Evolutionary conservation across 2,888 invertebrate species (phyloP).

Genomic region (Corbicula japonica): DNA sequence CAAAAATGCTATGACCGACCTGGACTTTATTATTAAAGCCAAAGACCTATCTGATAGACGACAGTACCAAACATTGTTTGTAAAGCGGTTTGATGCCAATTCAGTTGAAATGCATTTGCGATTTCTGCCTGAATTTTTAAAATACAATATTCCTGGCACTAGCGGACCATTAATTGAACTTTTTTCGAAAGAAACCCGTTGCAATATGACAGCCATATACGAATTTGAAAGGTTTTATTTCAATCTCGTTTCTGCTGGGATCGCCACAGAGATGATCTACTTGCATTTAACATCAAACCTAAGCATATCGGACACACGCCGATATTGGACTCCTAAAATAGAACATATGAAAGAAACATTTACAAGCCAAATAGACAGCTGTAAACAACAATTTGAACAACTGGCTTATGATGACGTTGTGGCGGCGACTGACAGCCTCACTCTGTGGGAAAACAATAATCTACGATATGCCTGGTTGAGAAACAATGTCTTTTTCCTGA

Average conservation of each 20-base stretch:
- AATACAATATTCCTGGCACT: constrained; percentile 26
- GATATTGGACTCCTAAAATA: not conserved
- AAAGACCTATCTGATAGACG: not conserved
- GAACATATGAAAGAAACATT: not conserved
- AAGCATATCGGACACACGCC: not conserved
- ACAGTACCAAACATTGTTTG: constrained; percentile 6
- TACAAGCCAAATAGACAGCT: not conserved
- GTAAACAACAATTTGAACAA: not conserved
- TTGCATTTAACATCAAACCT: not conserved
- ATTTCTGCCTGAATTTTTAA: constrained; percentile 17
- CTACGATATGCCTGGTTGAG: constrained; percentile 4
- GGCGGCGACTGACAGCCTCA: not conserved
- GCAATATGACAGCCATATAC: constrained; percentile 19
- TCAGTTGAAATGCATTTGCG: constrained; percentile 17
- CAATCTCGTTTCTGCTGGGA: constrained; percentile 1
- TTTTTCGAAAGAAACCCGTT: constrained; percentile 18
- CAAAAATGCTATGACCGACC: constrained; percentile 23
- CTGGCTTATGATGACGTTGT: not conserved
- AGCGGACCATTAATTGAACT: constrained; percentile 14
- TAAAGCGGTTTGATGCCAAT: constrained; percentile 12
- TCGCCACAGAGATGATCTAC: not conserved
- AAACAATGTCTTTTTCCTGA: not conserved
- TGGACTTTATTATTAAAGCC: not conserved
- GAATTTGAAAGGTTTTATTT: not conserved
- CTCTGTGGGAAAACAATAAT: not conserved